Evolutionary conservation across 2,888 invertebrate genomes (phyloP), one percentile per base, ranked within the genome.

Genomic region (Cremastinae sp.): DNA sequence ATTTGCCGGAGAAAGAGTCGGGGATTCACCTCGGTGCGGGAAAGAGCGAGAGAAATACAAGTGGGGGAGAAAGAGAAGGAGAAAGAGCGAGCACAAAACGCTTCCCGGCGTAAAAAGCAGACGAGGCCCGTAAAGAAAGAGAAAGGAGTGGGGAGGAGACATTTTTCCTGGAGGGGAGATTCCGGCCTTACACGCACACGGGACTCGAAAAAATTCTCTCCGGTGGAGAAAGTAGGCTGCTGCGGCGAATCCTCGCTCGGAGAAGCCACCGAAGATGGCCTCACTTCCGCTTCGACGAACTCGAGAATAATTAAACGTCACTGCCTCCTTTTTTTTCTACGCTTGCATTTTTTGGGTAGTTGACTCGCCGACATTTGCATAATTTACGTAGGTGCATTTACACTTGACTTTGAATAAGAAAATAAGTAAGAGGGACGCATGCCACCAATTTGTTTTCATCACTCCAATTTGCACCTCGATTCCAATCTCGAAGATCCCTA

Each of bases 181-280:
- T 73, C 70, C 78, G 74, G 78, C 70, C 81, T 81, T 41, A 28
- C 84, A 80, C 79, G 79, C 85, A 80, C 82, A 80, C 82, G 81
- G 80, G 71, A 80, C 81, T 83, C 69, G 83, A 83, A 84, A 87
- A 86, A 86, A 88, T 87, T 87, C 86, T 85, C 86, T 86, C 84
- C 83, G 82, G 9, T 81, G 84, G 89, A 88, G 89, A 89, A 89
- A 89, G 89, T 89, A 89, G 89, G 89, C 87, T 88, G 72, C 62
- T 72, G 77, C 73, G 68, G 59, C 51, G 41, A 14, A 59, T 73
- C 51, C 41, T 41, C 58, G 51, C 22, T 59, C 53, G 88, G 87
- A 88, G 87, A 88, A 87, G 86, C 84, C 86, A 62, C 62, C 74
- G 76, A 75, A 70, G 74, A 79, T 76, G 54, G 59, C 22, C 73